phyloP scores from a whole-genome alignment of 2,797 vertebrate species.

The Sebastes itinus region DNA sequence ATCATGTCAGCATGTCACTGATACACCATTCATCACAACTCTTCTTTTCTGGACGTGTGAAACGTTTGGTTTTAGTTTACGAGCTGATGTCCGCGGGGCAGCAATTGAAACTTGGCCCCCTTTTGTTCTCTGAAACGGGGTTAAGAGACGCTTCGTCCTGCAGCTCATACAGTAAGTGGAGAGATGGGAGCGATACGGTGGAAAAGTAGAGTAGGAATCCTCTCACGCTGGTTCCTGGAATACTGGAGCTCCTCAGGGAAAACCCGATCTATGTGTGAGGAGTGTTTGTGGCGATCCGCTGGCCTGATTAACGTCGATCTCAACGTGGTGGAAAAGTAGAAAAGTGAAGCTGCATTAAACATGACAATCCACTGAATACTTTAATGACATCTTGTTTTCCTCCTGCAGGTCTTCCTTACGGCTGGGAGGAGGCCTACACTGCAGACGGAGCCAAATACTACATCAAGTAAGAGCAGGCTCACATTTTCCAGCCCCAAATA shows the following conservation, averaged over 20 bases:
- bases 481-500: too few relatives aligned
- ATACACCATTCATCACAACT: not conserved
- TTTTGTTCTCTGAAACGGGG: not conserved
- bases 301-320: not conserved
- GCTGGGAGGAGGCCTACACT: slow-evolving; percentile 93
- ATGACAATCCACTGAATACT: not conserved
- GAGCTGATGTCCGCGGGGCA: not conserved
- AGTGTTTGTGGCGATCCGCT: not conserved
- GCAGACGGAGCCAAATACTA: slow-evolving; percentile 91
- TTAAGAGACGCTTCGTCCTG: not conserved
- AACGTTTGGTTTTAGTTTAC: not conserved
- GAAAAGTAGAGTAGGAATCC: not conserved
- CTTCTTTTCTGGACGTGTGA: not conserved
- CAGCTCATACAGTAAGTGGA: not conserved
- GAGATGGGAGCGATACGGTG: not conserved
- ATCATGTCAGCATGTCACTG: not conserved
- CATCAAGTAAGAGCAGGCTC: slow-evolving; percentile 88
- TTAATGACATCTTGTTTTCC: not conserved
- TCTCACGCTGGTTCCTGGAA: not conserved
- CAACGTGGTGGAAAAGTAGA: not conserved
- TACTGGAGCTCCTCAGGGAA: not conserved
- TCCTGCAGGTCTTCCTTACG: slow-evolving; percentile 87
- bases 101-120: not conserved
- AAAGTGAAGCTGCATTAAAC: not conserved
- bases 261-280: not conserved